Conservation (phyloP, 2,113 vertebrate genomes). For the Acrocephalus kingi region DNA sequence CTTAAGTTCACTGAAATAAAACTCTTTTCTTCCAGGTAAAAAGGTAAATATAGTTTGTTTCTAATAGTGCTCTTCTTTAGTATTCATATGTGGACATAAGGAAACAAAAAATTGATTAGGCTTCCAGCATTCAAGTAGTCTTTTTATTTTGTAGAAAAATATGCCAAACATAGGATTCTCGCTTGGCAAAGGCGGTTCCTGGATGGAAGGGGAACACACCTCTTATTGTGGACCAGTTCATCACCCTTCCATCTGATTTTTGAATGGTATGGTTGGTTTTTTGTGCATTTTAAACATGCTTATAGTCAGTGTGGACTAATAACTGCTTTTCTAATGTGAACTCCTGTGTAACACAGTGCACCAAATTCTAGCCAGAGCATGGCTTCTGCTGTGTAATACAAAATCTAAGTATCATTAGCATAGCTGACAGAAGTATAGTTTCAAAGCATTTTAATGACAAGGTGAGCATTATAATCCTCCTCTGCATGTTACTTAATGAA, state of each 20-base stretch:
- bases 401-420: constrained; percentile 8
- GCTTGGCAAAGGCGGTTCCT: not conserved
- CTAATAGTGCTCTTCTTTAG: not conserved
- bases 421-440: constrained; percentile 30
- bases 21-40: not conserved
- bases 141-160: not conserved
- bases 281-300: not conserved
- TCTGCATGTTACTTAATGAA: constrained; percentile 39
- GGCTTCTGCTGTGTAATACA: constrained; percentile 12
- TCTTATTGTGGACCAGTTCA: not conserved
- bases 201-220: not conserved
- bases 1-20: not conserved
- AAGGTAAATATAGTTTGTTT: not conserved
- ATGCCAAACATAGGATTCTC: not conserved
- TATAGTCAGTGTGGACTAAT: not conserved
- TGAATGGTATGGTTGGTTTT: not conserved
- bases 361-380: not conserved
- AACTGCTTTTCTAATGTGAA: not conserved
- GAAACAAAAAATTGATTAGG: not conserved
- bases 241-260: not conserved
- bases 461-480: constrained; percentile 18
- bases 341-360: not conserved
- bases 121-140: not conserved
- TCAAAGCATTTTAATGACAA: constrained; percentile 53
- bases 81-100: not conserved